phyloP scores from a whole-genome alignment of 2,888 invertebrate genomes.

The Blastobasis lacticolella region DNA sequence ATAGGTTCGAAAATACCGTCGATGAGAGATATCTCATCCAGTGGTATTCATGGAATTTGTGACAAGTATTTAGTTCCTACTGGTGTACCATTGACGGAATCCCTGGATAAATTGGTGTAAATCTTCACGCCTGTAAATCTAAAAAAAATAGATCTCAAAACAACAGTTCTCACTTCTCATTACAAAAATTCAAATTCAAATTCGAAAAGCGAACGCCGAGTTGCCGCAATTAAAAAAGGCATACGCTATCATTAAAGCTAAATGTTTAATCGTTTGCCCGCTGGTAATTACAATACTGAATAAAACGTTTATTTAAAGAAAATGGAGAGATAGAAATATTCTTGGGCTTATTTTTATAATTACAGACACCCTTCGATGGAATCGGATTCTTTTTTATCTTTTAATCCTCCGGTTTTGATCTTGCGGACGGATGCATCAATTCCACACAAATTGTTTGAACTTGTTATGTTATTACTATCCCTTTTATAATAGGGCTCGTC shows the following conservation, averaged over 20 bases:
- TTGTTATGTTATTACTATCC: too few species aligned
- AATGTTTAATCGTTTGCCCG: conserved; percentile 34
- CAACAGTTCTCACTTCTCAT: conserved; percentile 2
- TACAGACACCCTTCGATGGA: conserved; percentile 27
- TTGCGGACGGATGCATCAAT: conserved; percentile 12
- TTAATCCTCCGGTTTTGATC: conserved; percentile 9
- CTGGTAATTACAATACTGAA: conserved; percentile 39
- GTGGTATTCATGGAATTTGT: too few species aligned
- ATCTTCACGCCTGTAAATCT: background rate
- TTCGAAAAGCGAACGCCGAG: conserved; percentile 19
- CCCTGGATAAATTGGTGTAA: too few species aligned
- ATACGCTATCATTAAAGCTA: conserved; percentile 46
- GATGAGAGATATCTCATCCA: too few species aligned
- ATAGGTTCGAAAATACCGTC: too few species aligned
- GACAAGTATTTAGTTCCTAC: too few species aligned
- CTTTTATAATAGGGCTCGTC: too few species aligned
- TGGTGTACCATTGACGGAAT: too few species aligned
- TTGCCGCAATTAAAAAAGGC: conserved; percentile 46
- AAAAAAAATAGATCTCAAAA: conserved; percentile 1
- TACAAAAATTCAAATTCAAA: conserved; percentile 23
- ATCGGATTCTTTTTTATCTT: conserved; percentile 17
- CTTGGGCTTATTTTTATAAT: conserved; percentile 27
- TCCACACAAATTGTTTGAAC: too few species aligned
- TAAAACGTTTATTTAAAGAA: conserved; percentile 26
- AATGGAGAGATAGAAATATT: conserved; percentile 28